Evolutionary conservation across 1,140 invertebrate genomes (phyloP), one percentile per base, ranked within the genome.

Genomic region (Sminthurides bifidus): DNA sequence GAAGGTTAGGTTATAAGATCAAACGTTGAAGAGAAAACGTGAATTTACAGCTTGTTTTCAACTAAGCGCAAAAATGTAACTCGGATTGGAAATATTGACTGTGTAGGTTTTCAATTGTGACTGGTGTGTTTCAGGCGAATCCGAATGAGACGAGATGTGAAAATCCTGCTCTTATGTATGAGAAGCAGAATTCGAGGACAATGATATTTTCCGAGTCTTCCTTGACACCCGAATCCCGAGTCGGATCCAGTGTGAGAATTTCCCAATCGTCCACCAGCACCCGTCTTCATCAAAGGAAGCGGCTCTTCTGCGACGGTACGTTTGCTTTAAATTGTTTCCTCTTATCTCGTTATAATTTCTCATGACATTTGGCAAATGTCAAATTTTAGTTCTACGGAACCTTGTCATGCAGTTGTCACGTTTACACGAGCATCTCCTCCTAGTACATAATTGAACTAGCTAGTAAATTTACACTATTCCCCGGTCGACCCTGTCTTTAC

Each of bases 281-380:
- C 15, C 27, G 58, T 26, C 17, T 52, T 37, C 50, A 45, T 52
- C 45, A 43, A 17, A 46, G 51, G 24, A 56, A 56, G 33, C 54
- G 59, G 30, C 50, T 60, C n/a, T 53, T 60, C 27, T 60, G 59
- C 45, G 54, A 60, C 30, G 59, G 59, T 56, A 56, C 21, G 37
- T 8, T 2, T 23, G 27, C 23, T 26, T 10, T 23, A 17, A 2
- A 2, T 30, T 37, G 0, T 6, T 6, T 35, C 49, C 12, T 27
- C 19, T 17, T 26, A 4, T 35, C 8, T 23, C 49, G 2, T 12
- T 21, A 19, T 37, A 51, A 27, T 46, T n/a, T n/a, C n/a, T n/a
- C n/a, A n/a, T n/a, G n/a, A n/a, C n/a, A n/a, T n/a, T n/a, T n/a
- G n/a, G n/a, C n/a, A n/a, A n/a, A n/a, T n/a, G n/a, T n/a, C n/a